phyloP scores from a whole-genome alignment of 2,113 vertebrate genomes.

The Clarias magur region DNA sequence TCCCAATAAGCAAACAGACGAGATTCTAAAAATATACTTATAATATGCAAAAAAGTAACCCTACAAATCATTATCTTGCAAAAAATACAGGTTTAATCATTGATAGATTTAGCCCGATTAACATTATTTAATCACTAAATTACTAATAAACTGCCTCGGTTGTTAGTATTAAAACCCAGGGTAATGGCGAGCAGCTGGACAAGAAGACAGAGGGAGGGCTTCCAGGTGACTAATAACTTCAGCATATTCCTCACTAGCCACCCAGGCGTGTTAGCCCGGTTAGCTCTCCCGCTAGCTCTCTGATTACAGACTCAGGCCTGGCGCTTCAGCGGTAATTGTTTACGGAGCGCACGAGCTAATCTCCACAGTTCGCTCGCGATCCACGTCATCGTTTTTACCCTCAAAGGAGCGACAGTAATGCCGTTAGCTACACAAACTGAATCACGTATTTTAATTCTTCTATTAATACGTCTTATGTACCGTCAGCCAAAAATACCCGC shows the following conservation, averaged over 20 bases:
- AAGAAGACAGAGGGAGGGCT: not conserved
- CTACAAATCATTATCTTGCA: not conserved
- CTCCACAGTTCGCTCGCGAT: not conserved
- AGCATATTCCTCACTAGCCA: not conserved
- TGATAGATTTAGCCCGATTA: too few species aligned
- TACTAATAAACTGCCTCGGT: not conserved
- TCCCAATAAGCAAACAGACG: too few species aligned
- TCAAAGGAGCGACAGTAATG: not conserved
- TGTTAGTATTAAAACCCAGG: not conserved
- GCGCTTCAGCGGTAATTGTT: not conserved
- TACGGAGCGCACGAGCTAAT: not conserved
- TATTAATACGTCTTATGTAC: not conserved
- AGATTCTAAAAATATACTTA: too few species aligned
- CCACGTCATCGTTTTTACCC: not conserved
- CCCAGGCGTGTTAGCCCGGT: not conserved
- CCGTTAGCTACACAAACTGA: not conserved
- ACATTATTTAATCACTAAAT: not conserved
- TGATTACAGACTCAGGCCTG: not conserved
- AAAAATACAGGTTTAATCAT: not conserved
- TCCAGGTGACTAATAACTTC: not conserved
- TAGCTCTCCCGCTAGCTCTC: not conserved
- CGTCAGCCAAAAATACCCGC: not conserved
- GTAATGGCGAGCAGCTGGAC: not conserved
- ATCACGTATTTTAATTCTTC: not conserved
- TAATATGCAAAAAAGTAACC: not conserved